Conservation (phyloP, 2,888 invertebrate species). For the Schrankia costaestrigalis region DNA sequence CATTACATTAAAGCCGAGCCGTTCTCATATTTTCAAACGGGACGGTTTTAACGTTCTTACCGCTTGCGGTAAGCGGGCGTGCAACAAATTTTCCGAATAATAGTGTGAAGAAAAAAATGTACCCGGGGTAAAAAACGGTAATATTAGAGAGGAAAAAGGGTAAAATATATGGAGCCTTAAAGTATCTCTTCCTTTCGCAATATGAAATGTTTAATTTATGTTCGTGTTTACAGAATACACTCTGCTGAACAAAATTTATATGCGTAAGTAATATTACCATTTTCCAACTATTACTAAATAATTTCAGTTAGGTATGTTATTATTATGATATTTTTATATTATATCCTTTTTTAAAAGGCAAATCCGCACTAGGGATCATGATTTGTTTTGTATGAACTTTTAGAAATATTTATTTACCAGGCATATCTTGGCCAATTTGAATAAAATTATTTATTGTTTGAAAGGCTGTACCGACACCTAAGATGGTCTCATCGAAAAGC, state of each 20-base stretch:
- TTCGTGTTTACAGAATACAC: constrained; percentile 25
- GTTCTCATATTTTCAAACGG: constrained; percentile 65
- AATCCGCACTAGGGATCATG: too few relatives aligned
- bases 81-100: constrained; percentile 63
- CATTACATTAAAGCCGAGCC: constrained; percentile 59
- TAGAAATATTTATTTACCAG: too few relatives aligned
- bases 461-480: too few relatives aligned
- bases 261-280: too few relatives aligned
- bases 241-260: constrained; percentile 15
- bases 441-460: too few relatives aligned
- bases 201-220: constrained; percentile 46
- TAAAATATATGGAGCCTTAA: constrained; percentile 44
- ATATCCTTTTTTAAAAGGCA: too few relatives aligned
- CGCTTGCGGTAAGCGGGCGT: constrained; percentile 60
- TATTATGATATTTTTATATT: too few relatives aligned
- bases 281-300: too few relatives aligned
- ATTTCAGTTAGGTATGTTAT: too few relatives aligned
- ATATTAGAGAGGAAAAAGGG: constrained; percentile 38
- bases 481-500: too few relatives aligned
- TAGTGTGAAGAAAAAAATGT: constrained; percentile 50
- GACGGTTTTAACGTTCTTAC: constrained; percentile 63
- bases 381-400: too few relatives aligned
- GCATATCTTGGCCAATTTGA: too few relatives aligned
- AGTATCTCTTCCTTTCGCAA: constrained; percentile 31
- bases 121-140: constrained; percentile 36